Base-by-base conservation (phyloP, 2,888 invertebrate genomes). In the Noctua janthina region DNA sequence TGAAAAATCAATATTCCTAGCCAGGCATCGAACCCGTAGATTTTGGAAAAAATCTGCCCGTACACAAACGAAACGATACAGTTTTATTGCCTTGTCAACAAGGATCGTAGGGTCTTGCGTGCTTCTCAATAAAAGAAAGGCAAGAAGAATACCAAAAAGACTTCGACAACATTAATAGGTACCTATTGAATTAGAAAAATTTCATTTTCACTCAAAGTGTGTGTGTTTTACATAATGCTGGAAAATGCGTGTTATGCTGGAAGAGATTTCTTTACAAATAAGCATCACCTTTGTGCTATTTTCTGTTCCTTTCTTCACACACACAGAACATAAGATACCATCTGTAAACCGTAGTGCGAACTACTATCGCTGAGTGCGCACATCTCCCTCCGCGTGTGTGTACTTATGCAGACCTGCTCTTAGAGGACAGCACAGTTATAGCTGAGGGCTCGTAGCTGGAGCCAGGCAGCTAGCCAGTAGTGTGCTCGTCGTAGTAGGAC, bases 331-430 rank as follows among this genome's bases (percentile, higher is more conserved):
- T 54, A 15, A 11, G 15, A 43, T 62, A 82, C 76, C 82, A 82
- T 82, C 82, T 82, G 46, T 72, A 29, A 7, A 54, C 23, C 35
- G 17, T 56, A 46, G 54, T 20, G 43, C 39, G 67, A 81, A 81
- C 71, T 72, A 82, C 35, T 80, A 23, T 13, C 74, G 15, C 72
- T 6, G 43, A 39, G 39, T 10, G 17, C 56, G 23, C 49, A 23
- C 59, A 11, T 15, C 59, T 23, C 10, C 6, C 23, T 1, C 56
- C 17, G 10, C 68, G 29, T 2, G 39, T 59, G 29, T 29, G n/a
- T 6, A 2, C 35, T 35, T 35, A 17, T 10, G 35, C 35, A 13
- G 8, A 54, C n/a, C 10, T 11, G 13, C 77, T 56, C 20, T 11
- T 15, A 78, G 67, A 67, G 46, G 67, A 3, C 78, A 51, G 56